phyloP scores from a whole-genome alignment of 2,888 invertebrate species.

The Ophion costatus region DNA sequence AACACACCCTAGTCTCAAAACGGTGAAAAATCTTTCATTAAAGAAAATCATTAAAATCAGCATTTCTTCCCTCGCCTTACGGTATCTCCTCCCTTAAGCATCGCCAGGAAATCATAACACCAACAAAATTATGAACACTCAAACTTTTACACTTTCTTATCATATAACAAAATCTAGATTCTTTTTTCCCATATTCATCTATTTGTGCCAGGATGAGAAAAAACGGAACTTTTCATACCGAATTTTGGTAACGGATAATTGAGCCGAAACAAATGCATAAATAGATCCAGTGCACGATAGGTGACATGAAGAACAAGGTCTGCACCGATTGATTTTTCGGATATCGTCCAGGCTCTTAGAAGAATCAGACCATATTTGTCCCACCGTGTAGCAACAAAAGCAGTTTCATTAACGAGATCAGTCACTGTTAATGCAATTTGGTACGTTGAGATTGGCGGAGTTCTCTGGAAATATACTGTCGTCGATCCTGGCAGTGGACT shows the following conservation, averaged over 20 bases:
- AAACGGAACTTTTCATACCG: conserved; percentile 29
- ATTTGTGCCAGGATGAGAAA: conserved; percentile 82
- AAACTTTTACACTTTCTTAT: no score
- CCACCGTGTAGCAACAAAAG: conserved; percentile 87
- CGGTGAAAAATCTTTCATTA: no score
- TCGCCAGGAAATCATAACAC: no score
- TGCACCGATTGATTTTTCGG: conserved; percentile 84
- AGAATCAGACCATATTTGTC: conserved; percentile 85
- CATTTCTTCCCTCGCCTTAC: no score
- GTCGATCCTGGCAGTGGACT: conserved; percentile 45
- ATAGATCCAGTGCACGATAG: conserved; percentile 89
- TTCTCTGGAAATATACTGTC: conserved; percentile 32
- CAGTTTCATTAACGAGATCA: conserved; percentile 41
- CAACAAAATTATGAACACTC: no score
- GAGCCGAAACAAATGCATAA: conserved; percentile 91
- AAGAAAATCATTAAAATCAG: no score
- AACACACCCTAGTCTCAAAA: no score
- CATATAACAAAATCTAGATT: no score
- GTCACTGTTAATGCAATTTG: conserved; percentile 49
- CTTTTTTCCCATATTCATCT: no score
- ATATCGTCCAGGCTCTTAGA: conserved; percentile 30
- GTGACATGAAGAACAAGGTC: conserved; percentile 91
- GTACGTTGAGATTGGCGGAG: conserved; percentile 52
- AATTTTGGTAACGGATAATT: conserved; percentile 90
- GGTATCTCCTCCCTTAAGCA: no score